Base-by-base conservation (phyloP, 2,113 vertebrate genomes). In the Nannobrachium achirus region DNA sequence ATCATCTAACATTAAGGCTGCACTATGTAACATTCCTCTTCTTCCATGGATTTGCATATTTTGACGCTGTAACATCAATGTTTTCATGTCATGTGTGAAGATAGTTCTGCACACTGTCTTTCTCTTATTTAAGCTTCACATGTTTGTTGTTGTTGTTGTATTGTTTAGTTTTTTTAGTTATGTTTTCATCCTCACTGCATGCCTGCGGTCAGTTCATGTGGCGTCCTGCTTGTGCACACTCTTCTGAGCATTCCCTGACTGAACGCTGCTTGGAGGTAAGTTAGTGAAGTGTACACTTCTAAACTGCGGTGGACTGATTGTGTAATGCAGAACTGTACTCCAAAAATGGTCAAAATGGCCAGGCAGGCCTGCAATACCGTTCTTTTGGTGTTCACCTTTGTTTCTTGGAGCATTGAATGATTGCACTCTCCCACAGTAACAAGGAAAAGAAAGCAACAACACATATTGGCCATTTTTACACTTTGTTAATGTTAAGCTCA, bases 201-300 rank as follows among this genome's bases (percentile, higher is more conserved):
- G 82, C 78, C 76, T 40, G 14, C 79, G 70, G 39, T 82, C 79
- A 85, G 82, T 82, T 83, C n/a, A 72, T 87, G 85, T 89, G 76
- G 83, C 82, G 76, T 81, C 73, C 78, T 75, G 76, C 68, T 79
- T 82, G 65, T 76, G 71, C 60, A 83, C 80, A 82, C 80, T 69
- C 82, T 83, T 64, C 66, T 76, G 70, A 11, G 61, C 71, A 69
- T 75, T 80, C 38, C 50, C 15, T 71, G 10, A 52, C 75, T 69
- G 11, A 71, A 39, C 25, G 15, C 58, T 61, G 38, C 8, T 20
- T 56, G 5, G 41, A 82, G 88, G 84, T 88, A 81, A 88, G 88
- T 73, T 16, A 52, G 10, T 65, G 11, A 49, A 0, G 0, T 61
- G 42, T 48, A 56, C 14, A 57, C 13, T 45, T 14, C 13, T 11